Evolutionary conservation across 2,113 vertebrate genomes (phyloP).

Genomic region (Notothenia coriiceps): DNA sequence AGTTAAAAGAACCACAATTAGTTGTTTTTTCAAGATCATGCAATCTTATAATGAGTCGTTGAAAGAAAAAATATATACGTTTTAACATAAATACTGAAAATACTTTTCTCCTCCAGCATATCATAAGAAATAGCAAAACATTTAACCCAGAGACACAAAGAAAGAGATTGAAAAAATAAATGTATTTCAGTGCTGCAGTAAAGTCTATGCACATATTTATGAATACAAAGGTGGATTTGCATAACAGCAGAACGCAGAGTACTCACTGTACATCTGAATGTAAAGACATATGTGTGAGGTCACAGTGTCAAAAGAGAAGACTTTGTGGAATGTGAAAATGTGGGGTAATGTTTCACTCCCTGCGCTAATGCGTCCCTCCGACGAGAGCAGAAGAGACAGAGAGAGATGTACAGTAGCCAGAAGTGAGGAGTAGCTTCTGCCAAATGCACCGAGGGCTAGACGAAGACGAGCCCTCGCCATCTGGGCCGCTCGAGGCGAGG

Average conservation of each 20-base stretch:
- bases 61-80: too few species aligned
- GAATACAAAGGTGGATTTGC: constrained; percentile 32
- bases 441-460: constrained; percentile 76
- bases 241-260: not conserved
- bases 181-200: constrained; percentile 13
- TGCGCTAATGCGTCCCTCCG: constrained; percentile 38
- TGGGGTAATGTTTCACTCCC: constrained; percentile 52
- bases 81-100: too few species aligned
- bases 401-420: constrained; percentile 60
- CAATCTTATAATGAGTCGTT: too few species aligned
- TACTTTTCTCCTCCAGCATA: too few species aligned
- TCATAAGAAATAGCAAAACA: too few species aligned
- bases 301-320: constrained; percentile 26
- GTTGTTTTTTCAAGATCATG: too few species aligned
- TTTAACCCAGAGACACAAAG: constrained; percentile 3
- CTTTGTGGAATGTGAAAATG: constrained; percentile 33
- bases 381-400: constrained; percentile 27
- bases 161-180: constrained; percentile 7
- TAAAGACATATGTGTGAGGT: constrained; percentile 23
- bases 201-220: not conserved
- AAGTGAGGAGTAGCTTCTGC: constrained; percentile 73
- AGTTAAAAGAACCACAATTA: too few species aligned
- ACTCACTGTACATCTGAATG: constrained; percentile 28
- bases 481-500: constrained; percentile 76
- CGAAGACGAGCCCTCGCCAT: constrained; percentile 73